phyloP scores from a whole-genome alignment of 2,888 invertebrate genomes.

The Strigamia crassipes region DNA sequence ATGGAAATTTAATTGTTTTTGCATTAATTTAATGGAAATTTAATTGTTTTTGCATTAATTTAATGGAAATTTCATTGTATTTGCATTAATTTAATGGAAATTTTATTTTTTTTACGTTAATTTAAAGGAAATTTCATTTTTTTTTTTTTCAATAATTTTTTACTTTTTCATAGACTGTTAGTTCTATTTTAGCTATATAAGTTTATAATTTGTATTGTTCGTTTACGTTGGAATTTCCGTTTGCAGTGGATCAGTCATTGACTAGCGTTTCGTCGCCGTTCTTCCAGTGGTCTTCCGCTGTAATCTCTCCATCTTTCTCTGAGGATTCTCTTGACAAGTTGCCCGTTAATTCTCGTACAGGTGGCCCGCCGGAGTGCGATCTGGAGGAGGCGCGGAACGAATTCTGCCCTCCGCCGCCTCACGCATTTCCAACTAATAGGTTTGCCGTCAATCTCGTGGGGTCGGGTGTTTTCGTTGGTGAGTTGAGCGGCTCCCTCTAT shows the following conservation, averaged over 20 bases:
- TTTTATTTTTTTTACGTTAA: background rate
- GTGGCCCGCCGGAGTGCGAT: background rate
- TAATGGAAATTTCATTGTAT: background rate
- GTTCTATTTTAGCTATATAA: too few relatives aligned
- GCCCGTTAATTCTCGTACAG: conserved; percentile 6
- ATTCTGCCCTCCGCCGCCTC: background rate
- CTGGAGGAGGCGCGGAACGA: background rate
- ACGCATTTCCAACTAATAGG: conserved; percentile 33
- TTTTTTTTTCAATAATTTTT: too few relatives aligned
- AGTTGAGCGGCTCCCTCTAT: conserved; percentile 34
- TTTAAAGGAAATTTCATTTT: background rate
- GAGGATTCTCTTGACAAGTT: conserved; percentile 33
- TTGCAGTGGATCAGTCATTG: conserved; percentile 19
- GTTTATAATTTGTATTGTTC: background rate
- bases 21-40: background rate
- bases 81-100: too few relatives aligned
- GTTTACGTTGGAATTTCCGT: conserved; percentile 14
- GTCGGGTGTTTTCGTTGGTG: conserved; percentile 50
- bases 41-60: too few relatives aligned
- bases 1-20: background rate
- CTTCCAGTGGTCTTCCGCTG: conserved; percentile 18
- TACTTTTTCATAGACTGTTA: too few relatives aligned
- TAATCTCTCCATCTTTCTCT: conserved; percentile 14
- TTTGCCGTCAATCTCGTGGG: conserved; percentile 48
- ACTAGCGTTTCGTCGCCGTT: background rate